phyloP scores from a whole-genome alignment of 2,797 vertebrate genomes.

The Acropternis orthonyx region DNA sequence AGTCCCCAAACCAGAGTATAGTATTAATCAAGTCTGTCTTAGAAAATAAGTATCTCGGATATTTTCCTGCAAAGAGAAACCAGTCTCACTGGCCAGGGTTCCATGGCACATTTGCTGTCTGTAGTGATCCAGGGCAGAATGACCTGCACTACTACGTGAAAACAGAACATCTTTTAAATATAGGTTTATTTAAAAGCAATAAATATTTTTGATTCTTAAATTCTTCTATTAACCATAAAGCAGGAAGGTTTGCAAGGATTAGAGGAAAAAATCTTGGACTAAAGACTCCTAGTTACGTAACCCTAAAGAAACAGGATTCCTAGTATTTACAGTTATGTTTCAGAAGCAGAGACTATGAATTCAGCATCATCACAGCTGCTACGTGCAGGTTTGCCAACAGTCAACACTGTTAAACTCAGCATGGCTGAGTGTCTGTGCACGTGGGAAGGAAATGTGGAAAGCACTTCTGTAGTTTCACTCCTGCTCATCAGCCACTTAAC shows the following conservation, averaged over 20 bases:
- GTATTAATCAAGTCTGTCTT: slow-evolving; percentile 36
- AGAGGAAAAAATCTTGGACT: slow-evolving; percentile 53
- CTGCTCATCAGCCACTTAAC: neutral
- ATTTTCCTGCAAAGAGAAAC: slow-evolving; percentile 28
- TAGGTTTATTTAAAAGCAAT: slow-evolving; percentile 77
- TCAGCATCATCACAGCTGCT: slow-evolving; percentile 28
- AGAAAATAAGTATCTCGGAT: slow-evolving; percentile 56
- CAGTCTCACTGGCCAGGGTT: slow-evolving; percentile 29
- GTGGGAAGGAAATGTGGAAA: neutral
- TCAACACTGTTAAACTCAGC: neutral
- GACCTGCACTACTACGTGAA: slow-evolving; percentile 30
- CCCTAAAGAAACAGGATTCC: slow-evolving; percentile 57
- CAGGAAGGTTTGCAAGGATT: slow-evolving; percentile 51
- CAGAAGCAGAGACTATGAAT: slow-evolving; percentile 43
- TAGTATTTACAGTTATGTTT: slow-evolving; percentile 46
- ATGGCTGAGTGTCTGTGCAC: neutral
- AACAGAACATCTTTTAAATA: slow-evolving; percentile 74
- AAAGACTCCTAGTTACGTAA: slow-evolving; percentile 49
- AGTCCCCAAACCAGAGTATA: neutral
- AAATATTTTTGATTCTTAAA: slow-evolving; percentile 76
- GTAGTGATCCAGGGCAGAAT: slow-evolving; percentile 49
- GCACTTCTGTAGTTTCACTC: neutral
- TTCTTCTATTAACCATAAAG: slow-evolving; percentile 71
- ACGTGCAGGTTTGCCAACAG: neutral
- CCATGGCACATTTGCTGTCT: slow-evolving; percentile 44